A percentile compares a stretch with the other conserved stretches of the same genome.
phyloP scores from a whole-genome alignment of 2,113 vertebrate species.

The Channa maculata region DNA sequence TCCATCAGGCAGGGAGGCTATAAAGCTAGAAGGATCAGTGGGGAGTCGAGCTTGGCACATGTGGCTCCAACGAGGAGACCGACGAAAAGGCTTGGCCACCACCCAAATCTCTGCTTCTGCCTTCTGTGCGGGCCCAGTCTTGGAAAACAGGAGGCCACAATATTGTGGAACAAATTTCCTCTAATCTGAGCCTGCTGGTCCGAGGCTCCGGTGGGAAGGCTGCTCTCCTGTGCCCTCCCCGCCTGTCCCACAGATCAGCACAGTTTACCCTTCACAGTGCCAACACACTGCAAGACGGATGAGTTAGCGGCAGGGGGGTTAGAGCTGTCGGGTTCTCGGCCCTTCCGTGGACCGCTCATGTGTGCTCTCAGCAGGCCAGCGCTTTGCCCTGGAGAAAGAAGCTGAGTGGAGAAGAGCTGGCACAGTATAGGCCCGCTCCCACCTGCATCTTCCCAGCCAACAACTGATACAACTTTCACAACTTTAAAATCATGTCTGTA shows the following conservation, averaged over 20 bases:
- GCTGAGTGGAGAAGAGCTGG: constrained; percentile 70
- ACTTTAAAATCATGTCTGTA: background rate
- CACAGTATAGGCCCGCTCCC: constrained; percentile 49
- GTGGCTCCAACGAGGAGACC: constrained; percentile 83
- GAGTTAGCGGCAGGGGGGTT: constrained; percentile 65
- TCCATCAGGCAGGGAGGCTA: constrained; percentile 92
- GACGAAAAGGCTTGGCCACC: constrained; percentile 86
- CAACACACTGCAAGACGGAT: constrained; percentile 75
- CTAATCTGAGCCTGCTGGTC: constrained; percentile 88
- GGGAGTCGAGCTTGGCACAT: constrained; percentile 87
- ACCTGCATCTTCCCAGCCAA: constrained; percentile 49
- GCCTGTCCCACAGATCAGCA: constrained; percentile 73
- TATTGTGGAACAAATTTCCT: constrained; percentile 89
- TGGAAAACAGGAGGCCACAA: constrained; percentile 88
- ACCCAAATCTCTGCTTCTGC: constrained; percentile 92
- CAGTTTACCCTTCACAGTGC: constrained; percentile 77
- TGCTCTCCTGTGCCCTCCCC: constrained; percentile 73
- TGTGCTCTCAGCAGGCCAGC: constrained; percentile 77
- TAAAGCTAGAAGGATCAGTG: constrained; percentile 89
- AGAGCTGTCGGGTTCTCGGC: constrained; percentile 65
- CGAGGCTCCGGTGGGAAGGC: constrained; percentile 82
- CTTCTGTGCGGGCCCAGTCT: constrained; percentile 90
- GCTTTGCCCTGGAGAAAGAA: constrained; percentile 71
- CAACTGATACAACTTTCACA: constrained; percentile 52
- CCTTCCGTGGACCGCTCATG: constrained; percentile 71